Percentiles rank a stretch among this genome's conserved stretches.
phyloP scores from a whole-genome alignment of 2,888 invertebrate species.

The Pyrochroa serraticornis region DNA sequence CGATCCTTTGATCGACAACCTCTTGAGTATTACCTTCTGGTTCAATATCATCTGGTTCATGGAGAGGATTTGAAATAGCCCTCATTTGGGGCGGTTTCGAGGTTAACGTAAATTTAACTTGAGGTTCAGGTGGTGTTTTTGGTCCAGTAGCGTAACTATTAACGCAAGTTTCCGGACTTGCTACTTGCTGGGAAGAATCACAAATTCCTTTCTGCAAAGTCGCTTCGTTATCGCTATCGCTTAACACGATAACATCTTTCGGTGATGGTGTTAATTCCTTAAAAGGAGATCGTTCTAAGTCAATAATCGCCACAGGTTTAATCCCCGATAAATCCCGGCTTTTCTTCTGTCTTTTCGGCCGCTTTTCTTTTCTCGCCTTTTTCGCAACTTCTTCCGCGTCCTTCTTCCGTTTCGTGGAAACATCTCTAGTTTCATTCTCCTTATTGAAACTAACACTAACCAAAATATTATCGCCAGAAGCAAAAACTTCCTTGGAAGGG shows the following conservation, averaged over 20 bases:
- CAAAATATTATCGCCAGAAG: slow-evolving; percentile 90
- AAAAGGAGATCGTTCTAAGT: slow-evolving; percentile 84
- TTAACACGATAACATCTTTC: slow-evolving; percentile 80
- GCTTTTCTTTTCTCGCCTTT: slow-evolving; percentile 44
- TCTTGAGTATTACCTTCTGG: slow-evolving; percentile 46
- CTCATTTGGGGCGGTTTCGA: slow-evolving; percentile 62
- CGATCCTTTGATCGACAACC: slow-evolving; percentile 27
- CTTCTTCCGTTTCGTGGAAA: slow-evolving; percentile 49
- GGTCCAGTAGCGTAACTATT: slow-evolving; percentile 64
- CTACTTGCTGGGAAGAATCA: slow-evolving; percentile 50
- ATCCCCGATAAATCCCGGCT: slow-evolving; percentile 54
- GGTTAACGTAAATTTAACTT: slow-evolving; percentile 68
- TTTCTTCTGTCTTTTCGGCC: slow-evolving; percentile 55
- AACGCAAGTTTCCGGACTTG: slow-evolving; percentile 47
- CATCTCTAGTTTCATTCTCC: slow-evolving; percentile 58
- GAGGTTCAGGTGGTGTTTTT: slow-evolving; percentile 77
- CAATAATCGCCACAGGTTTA: slow-evolving; percentile 85
- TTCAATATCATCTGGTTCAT: slow-evolving; percentile 63
- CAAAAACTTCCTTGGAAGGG: slow-evolving; percentile 89
- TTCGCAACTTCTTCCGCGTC: slow-evolving; percentile 49
- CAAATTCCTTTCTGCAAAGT: slow-evolving; percentile 48
- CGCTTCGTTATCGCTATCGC: slow-evolving; percentile 76
- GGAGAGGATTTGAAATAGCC: slow-evolving; percentile 65
- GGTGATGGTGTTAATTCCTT: slow-evolving; percentile 82
- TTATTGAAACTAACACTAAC: slow-evolving; percentile 92